A percentile compares a stretch with the other conserved stretches of the same genome.
Evolutionary conservation across 1,140 invertebrate genomes (phyloP).

Genomic region (Cydia strobilella): DNA sequence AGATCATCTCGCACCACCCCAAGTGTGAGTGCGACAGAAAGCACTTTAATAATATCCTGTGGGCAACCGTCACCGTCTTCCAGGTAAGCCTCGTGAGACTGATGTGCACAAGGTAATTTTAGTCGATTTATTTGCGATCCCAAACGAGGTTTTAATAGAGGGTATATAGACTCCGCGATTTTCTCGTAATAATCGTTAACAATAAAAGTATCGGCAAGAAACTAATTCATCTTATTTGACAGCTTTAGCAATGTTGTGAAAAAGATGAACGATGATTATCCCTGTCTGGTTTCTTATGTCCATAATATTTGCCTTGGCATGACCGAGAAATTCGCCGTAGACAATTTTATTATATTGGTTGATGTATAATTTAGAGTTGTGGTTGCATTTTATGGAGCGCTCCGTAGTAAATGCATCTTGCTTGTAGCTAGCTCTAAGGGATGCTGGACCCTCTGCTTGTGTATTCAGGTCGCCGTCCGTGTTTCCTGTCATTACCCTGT

Average conservation of each 20-base stretch:
- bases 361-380: conserved; percentile 45
- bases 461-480: conserved; percentile 74
- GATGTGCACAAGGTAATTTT: conserved; percentile 61
- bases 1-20: conserved; percentile 91
- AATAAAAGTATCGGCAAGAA: conserved; percentile 33
- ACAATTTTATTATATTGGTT: conserved; percentile 38
- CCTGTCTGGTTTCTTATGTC: conserved; percentile 4
- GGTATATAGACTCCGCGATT: conserved; percentile 60
- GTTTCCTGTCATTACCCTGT: conserved; percentile 68
- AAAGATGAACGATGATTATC: conserved; percentile 44
- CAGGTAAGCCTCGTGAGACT: conserved; percentile 88
- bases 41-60: conserved; percentile 98
- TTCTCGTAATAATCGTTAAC: conserved; percentile 64
- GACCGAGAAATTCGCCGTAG: conserved; percentile 65
- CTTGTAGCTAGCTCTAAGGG: conserved; percentile 63
- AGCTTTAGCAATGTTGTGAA: conserved; percentile 40
- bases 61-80: conserved; percentile 97
- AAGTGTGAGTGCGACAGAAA: conserved; percentile 97
- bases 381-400: conserved; percentile 58
- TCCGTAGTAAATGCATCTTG: conserved; percentile 74
- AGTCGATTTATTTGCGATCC: conserved; percentile 77
- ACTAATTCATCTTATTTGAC: conserved; percentile 47
- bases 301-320: conserved; percentile 42
- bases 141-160: conserved; percentile 64
- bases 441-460: conserved; percentile 73